phyloP scores from a whole-genome alignment of 2,113 vertebrate species.

The Phocoena sinus region DNA sequence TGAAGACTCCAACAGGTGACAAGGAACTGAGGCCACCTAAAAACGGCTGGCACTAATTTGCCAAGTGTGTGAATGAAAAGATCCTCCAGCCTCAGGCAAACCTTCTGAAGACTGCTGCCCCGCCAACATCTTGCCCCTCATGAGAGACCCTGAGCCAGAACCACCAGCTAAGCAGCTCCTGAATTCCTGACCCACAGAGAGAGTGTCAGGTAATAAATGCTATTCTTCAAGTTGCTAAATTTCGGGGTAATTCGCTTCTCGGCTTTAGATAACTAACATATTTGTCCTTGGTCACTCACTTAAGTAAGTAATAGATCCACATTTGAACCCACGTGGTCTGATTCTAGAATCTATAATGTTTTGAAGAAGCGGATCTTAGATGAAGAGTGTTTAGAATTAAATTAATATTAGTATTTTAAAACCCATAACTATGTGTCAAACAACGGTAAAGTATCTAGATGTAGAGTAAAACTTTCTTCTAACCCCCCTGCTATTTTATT shows the following conservation, averaged over 20 bases:
- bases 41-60: neutral
- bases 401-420: neutral
- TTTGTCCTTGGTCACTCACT: neutral
- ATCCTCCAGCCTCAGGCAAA: neutral
- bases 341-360: neutral
- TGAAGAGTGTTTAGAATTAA: neutral
- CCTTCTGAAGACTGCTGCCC: neutral
- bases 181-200: neutral
- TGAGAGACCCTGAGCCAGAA: neutral
- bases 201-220: neutral
- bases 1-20: neutral
- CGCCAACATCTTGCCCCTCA: neutral
- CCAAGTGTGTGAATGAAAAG: neutral
- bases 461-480: neutral
- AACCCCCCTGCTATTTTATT: neutral
- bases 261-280: neutral
- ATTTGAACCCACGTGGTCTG: neutral
- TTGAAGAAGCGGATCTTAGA: neutral
- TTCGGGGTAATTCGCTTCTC: neutral
- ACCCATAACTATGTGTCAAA: neutral
- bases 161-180: neutral
- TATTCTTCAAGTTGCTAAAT: neutral
- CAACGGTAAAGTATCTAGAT: neutral
- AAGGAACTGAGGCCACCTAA: neutral
- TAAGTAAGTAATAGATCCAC: neutral